Percentiles rank a stretch among this genome's conserved stretches.
Conservation (phyloP, 53 echinoderm and acorn worm genomes). For the Arbacia lixula region DNA sequence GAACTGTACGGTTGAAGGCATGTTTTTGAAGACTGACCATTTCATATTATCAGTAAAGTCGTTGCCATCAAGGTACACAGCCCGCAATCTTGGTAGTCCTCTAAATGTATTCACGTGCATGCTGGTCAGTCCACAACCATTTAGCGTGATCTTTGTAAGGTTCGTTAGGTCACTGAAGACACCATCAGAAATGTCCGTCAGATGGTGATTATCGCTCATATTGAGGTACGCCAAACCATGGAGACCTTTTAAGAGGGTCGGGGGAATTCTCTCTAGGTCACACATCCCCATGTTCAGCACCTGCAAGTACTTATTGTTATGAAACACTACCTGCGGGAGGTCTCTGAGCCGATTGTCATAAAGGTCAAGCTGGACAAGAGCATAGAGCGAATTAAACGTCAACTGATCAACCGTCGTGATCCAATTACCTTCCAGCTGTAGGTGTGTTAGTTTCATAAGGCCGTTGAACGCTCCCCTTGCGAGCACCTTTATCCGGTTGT, state of each 20-base stretch:
- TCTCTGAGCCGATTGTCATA: slow-evolving; percentile 56
- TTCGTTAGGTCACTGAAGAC: slow-evolving; percentile 57
- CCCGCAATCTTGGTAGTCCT: slow-evolving; percentile 45
- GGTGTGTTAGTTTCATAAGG: slow-evolving; percentile 31
- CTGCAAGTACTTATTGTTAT: slow-evolving; percentile 24
- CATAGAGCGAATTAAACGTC: slow-evolving; percentile 34
- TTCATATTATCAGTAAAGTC: slow-evolving; percentile 42
- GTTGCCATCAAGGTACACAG: slow-evolving; percentile 59
- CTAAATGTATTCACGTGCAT: slow-evolving; percentile 51
- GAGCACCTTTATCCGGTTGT: slow-evolving; percentile 64
- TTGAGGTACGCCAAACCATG: slow-evolving; percentile 48
- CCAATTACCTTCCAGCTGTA: slow-evolving; percentile 56
- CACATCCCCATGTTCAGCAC: slow-evolving; percentile 62
- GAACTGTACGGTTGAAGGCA: slow-evolving; percentile 16
- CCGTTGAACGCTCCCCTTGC: slow-evolving; percentile 57
- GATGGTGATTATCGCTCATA: slow-evolving; percentile 63
- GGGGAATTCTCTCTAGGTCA: slow-evolving; percentile 37
- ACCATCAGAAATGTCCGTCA: slow-evolving; percentile 47
- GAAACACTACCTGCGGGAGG: slow-evolving; percentile 50
- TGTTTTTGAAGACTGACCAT: slow-evolving; percentile 45
- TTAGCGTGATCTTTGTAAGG: slow-evolving; percentile 45
- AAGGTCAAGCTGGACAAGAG: slow-evolving; percentile 39
- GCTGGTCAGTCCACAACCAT: slow-evolving; percentile 53
- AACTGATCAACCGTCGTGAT: slow-evolving; percentile 44
- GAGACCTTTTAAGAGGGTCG: slow-evolving; percentile 48